Evolutionary conservation across 2,113 vertebrate genomes (phyloP).

Genomic region (Ifrita kowaldi): DNA sequence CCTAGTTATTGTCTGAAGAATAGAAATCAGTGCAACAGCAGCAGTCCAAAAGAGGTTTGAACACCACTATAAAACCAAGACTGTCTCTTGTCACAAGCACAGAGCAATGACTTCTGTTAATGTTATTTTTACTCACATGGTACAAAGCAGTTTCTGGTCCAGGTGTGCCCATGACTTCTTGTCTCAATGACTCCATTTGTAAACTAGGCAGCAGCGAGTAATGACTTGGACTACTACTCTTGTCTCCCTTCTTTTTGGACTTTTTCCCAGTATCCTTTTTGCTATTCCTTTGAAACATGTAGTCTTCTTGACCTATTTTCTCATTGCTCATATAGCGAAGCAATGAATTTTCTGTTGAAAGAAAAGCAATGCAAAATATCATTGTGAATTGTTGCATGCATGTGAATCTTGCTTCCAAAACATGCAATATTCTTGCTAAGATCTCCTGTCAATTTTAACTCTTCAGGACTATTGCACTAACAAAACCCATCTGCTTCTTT

Average conservation of each 20-base stretch:
- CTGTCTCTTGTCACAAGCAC: neutral
- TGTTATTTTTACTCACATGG: slow-evolving; percentile 79
- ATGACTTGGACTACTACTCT: slow-evolving; percentile 91
- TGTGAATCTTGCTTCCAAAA: neutral
- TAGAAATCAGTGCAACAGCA: neutral
- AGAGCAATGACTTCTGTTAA: neutral
- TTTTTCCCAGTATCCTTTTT: slow-evolving; percentile 92
- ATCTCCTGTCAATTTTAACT: slow-evolving; percentile 8
- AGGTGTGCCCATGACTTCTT: slow-evolving; percentile 88
- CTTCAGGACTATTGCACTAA: neutral
- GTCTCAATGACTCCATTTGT: slow-evolving; percentile 90
- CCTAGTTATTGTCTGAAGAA: neutral
- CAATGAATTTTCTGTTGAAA: slow-evolving; percentile 85
- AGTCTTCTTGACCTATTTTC: slow-evolving; percentile 87
- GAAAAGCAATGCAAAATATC: slow-evolving; percentile 40
- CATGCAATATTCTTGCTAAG: neutral
- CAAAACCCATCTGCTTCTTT: neutral
- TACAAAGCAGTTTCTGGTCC: slow-evolving; percentile 88
- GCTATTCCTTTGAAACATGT: slow-evolving; percentile 89
- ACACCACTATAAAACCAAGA: neutral
- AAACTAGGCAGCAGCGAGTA: slow-evolving; percentile 88
- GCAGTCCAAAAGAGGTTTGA: neutral
- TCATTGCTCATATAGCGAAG: slow-evolving; percentile 94
- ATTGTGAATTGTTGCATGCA: neutral
- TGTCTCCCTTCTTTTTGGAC: slow-evolving; percentile 92